These are phyloP conservation scores for Drosophila flavopinicola DNA, from an alignment of 2,888 invertebrate species.

Conservation along the genomic window DNA sequence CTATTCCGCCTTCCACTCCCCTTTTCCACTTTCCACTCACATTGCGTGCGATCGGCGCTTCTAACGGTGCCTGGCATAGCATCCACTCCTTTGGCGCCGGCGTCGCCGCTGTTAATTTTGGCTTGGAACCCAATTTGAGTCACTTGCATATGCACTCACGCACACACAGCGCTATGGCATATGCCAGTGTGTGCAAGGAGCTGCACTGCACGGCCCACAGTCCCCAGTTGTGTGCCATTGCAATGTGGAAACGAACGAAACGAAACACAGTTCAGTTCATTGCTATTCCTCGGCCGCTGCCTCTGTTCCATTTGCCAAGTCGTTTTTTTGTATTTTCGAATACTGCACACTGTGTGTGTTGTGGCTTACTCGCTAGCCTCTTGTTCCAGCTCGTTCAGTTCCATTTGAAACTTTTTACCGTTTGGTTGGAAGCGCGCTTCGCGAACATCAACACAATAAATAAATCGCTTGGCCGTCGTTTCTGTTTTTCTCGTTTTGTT, in stretches of 20 bases:
- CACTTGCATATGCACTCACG: background rate
- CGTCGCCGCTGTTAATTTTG: constrained; percentile 11
- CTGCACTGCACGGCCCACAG: constrained; percentile 33
- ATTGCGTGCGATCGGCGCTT: constrained; percentile 19
- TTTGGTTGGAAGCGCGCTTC: constrained; percentile 68
- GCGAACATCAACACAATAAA: constrained; percentile 33
- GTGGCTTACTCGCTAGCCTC: constrained; percentile 34
- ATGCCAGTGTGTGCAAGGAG: constrained; percentile 10
- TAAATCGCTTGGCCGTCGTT: constrained; percentile 42
- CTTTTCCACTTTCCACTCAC: background rate
- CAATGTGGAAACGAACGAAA: constrained; percentile 44
- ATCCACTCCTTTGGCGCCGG: constrained; percentile 35
- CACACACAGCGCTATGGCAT: too few species aligned
- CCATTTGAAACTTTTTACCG: constrained; percentile 71
- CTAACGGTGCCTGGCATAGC: constrained; percentile 30
- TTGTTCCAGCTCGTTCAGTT: constrained; percentile 43
- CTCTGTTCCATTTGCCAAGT: background rate
- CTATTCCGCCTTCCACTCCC: too few species aligned
- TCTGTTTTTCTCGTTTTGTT: constrained; percentile 61
- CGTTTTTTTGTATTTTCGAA: background rate
- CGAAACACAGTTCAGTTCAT: constrained; percentile 25
- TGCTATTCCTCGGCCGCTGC: background rate
- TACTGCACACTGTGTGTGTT: constrained; percentile 24
- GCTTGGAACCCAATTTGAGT: constrained; percentile 1
- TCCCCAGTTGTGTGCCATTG: constrained; percentile 30